A percentile compares a stretch with the other conserved stretches of the same genome.
Evolutionary conservation across 2,797 vertebrate genomes (phyloP).

Genomic region (Sciurus vulgaris): DNA sequence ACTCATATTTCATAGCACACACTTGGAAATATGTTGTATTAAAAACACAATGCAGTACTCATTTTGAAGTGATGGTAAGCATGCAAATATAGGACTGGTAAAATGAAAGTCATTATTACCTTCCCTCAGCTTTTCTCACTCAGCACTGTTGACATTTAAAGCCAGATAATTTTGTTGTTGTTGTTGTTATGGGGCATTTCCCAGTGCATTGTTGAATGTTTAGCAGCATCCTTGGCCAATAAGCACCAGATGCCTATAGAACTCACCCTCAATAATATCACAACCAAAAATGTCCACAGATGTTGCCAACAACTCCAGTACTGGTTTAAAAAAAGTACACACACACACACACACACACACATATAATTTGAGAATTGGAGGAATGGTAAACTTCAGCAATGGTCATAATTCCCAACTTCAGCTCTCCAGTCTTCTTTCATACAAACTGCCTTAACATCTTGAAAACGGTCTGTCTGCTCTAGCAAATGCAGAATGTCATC

Average conservation of each 20-base stretch:
- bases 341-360: too few relatives aligned
- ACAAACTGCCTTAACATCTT: constrained; percentile 63
- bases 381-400: background rate
- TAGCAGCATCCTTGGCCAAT: background rate
- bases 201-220: background rate
- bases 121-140: background rate
- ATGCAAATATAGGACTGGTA: background rate
- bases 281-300: background rate
- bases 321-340: background rate
- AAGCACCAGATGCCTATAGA: background rate
- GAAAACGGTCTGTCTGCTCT: constrained; percentile 60
- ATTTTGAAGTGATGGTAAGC: background rate
- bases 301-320: background rate
- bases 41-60: background rate
- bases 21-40: background rate
- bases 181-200: background rate
- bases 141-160: background rate
- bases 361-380: background rate
- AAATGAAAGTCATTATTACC: background rate
- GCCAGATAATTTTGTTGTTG: background rate
- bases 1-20: background rate
- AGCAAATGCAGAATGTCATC: constrained; percentile 62
- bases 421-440: constrained; percentile 35
- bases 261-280: background rate
- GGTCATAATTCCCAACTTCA: constrained; percentile 51